phyloP scores from a whole-genome alignment of 1,140 invertebrate species.

The Drosophila kohkoa region DNA sequence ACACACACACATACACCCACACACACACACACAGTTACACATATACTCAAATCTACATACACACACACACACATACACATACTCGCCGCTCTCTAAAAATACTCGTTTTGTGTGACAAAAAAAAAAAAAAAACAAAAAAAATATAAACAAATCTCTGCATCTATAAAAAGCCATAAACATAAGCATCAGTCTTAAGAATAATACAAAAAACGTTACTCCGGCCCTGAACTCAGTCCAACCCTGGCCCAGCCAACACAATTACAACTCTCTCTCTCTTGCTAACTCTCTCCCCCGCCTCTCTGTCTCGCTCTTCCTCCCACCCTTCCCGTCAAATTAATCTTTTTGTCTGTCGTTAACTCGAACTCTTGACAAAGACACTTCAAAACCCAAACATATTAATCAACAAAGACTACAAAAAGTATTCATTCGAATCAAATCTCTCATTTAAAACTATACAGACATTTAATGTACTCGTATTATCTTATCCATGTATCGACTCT shows the following conservation, averaged over 20 bases:
- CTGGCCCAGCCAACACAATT: slow-evolving; percentile 6
- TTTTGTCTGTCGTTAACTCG: neutral
- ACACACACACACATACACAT: slow-evolving; percentile 24
- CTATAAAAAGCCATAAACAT: slow-evolving; percentile 49
- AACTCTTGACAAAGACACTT: slow-evolving; percentile 3
- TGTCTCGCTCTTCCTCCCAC: neutral
- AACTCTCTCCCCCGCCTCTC: neutral
- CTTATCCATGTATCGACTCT: slow-evolving; percentile 18
- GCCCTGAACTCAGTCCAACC: slow-evolving; percentile 11
- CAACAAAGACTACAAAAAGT: slow-evolving; percentile 4
- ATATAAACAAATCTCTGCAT: slow-evolving; percentile 39
- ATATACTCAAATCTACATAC: slow-evolving; percentile 19
- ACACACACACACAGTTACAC: slow-evolving; percentile 5
- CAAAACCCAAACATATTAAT: slow-evolving; percentile 11
- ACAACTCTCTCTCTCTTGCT: slow-evolving; percentile 9
- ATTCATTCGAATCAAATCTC: slow-evolving; percentile 23
- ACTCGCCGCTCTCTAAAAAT: slow-evolving; percentile 43
- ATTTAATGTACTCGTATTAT: slow-evolving; percentile 30
- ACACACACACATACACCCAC: slow-evolving; percentile 11
- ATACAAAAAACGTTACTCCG: slow-evolving; percentile 28
- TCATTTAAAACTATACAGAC: slow-evolving; percentile 32
- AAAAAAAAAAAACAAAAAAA: neutral
- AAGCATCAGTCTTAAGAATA: slow-evolving; percentile 34
- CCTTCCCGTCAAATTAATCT: neutral
- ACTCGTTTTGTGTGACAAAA: slow-evolving; percentile 50